Percentiles rank a stretch among this genome's conserved stretches.
Conservation (phyloP, 1,140 invertebrate genomes). For the Cydia fagiglandana region DNA sequence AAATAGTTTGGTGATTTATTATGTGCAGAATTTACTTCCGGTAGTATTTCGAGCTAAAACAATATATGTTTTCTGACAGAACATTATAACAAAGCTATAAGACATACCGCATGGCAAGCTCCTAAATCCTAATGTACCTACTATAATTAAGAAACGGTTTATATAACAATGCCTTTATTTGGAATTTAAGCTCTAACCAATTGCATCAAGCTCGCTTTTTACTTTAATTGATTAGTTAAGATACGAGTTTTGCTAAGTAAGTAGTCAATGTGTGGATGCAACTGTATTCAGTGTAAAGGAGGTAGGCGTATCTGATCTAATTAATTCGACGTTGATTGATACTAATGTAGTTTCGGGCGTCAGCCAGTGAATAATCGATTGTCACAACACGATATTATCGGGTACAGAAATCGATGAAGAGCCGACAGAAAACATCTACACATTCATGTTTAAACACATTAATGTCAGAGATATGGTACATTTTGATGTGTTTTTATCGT, state of each 20-base stretch:
- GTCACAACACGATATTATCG: constrained; percentile 57
- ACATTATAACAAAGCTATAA: background rate
- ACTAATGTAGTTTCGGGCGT: constrained; percentile 63
- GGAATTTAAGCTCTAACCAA: background rate
- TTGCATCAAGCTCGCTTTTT: background rate
- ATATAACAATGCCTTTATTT: background rate
- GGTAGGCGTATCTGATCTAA: constrained; percentile 40
- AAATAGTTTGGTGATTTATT: background rate
- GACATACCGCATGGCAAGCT: constrained; percentile 2
- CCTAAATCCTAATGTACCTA: constrained; percentile 1
- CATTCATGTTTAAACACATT: constrained; percentile 16
- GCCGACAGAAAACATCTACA: constrained; percentile 21
- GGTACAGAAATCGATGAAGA: constrained; percentile 25
- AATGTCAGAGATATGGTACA: constrained; percentile 13
- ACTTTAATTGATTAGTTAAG: background rate
- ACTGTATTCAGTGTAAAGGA: constrained; percentile 30
- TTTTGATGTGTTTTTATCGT: background rate
- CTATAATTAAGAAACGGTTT: background rate
- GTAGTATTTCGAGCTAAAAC: background rate
- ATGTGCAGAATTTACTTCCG: background rate
- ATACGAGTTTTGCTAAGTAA: background rate
- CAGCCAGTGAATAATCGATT: constrained; percentile 62
- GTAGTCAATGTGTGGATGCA: constrained; percentile 10
- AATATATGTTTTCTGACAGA: too few relatives aligned
- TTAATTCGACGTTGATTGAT: constrained; percentile 74